A percentile compares a stretch with the other conserved stretches of the same genome.
These are phyloP conservation scores for Dasypus novemcinctus DNA, from an alignment of 2,113 vertebrate genomes.

Conservation along the genomic window DNA sequence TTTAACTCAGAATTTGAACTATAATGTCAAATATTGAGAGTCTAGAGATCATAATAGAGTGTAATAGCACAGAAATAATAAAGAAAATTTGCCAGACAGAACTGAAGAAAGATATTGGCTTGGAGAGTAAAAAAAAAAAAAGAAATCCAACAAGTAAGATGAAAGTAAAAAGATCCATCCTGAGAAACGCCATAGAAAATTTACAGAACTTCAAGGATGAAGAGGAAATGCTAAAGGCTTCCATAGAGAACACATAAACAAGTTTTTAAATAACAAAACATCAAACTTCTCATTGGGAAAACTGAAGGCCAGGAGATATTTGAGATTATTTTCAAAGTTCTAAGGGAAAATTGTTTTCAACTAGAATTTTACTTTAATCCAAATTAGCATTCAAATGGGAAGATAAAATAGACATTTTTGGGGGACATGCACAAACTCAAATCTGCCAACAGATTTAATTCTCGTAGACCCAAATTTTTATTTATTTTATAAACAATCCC, in stretches of 20 bases:
- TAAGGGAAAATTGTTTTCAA: background rate
- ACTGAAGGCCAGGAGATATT: background rate
- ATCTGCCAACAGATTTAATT: background rate
- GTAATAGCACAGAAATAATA: background rate
- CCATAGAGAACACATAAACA: background rate
- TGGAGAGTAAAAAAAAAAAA: background rate
- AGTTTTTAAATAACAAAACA: background rate
- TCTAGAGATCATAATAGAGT: background rate
- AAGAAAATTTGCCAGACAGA: conserved; percentile 31
- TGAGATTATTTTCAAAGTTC: background rate
- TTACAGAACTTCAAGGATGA: background rate
- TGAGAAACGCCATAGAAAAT: background rate
- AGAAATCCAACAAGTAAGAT: background rate
- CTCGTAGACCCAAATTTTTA: background rate
- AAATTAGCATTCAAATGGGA: background rate
- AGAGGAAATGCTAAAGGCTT: background rate
- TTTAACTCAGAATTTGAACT: conserved; percentile 51
- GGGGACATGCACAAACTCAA: background rate
- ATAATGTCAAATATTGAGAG: conserved; percentile 17
- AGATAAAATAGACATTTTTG: background rate
- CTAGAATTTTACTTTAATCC: background rate
- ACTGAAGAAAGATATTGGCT: background rate
- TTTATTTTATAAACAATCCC: background rate
- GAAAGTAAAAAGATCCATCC: background rate
- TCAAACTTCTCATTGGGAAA: background rate